Percentiles rank a stretch among this genome's conserved stretches.
These are phyloP conservation scores for Diadema setosum DNA, from an alignment of 35 echinoderm and acorn worm species.

Conservation along the genomic window DNA sequence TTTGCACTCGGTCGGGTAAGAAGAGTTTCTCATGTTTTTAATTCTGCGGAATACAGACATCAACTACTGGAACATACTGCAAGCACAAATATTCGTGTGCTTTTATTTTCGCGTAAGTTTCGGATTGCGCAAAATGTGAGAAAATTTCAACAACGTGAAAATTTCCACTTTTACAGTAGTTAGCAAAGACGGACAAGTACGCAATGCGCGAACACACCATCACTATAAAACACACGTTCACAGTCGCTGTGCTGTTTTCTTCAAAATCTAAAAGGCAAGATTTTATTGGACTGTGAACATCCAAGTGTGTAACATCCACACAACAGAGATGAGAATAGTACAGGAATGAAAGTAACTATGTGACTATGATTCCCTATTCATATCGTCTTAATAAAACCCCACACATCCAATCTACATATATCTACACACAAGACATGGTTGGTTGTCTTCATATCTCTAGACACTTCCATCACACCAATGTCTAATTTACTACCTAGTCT, in stretches of 20 bases:
- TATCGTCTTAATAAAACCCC: not conserved
- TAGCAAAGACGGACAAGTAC: too few species aligned
- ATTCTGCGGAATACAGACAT: too few species aligned
- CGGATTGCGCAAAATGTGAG: too few species aligned
- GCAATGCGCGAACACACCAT: too few species aligned
- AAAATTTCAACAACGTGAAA: too few species aligned
- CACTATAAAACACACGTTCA: not conserved
- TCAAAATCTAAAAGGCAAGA: conserved; percentile 32
- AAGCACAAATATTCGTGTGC: too few species aligned
- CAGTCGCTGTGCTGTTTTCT: not conserved
- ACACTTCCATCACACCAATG: not conserved
- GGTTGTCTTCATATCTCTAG: not conserved
- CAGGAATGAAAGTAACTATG: not conserved
- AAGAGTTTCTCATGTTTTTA: too few species aligned
- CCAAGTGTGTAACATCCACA: not conserved
- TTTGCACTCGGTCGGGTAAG: too few species aligned
- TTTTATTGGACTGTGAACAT: conserved; percentile 26
- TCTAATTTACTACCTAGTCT: not conserved
- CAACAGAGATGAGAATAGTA: not conserved
- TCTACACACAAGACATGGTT: not conserved
- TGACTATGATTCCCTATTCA: not conserved
- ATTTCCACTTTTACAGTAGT: too few species aligned
- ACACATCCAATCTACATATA: not conserved
- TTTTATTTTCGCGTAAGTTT: too few species aligned
- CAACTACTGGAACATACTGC: too few species aligned